phyloP scores from a whole-genome alignment of 2,113 vertebrate species.

The Poecile atricapillus region DNA sequence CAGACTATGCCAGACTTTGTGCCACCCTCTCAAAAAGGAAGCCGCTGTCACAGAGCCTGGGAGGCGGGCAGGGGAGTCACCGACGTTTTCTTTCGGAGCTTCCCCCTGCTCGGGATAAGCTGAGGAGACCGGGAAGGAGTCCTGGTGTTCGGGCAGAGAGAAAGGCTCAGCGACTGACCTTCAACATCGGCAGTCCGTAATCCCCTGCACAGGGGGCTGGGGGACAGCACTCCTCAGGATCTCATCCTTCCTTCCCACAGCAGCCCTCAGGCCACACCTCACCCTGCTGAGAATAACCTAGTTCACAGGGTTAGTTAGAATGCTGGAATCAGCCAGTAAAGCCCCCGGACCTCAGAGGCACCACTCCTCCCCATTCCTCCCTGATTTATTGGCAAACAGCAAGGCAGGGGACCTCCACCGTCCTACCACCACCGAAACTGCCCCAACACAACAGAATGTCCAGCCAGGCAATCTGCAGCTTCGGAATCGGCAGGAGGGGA shows the following conservation, averaged over 20 bases:
- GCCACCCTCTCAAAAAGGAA: constrained; percentile 38
- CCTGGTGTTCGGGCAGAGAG: rapidly evolving
- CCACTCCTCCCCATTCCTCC: not conserved
- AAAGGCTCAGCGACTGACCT: not conserved
- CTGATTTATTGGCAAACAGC: not conserved
- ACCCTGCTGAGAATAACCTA: not conserved
- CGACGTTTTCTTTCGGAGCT: not conserved
- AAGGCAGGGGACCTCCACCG: not conserved
- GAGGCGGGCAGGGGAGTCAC: not conserved
- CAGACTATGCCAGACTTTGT: constrained; percentile 17
- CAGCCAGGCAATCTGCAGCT: not conserved
- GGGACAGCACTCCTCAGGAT: not conserved
- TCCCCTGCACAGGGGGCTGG: not conserved
- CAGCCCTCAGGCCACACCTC: constrained; percentile 8
- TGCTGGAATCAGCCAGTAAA: not conserved
- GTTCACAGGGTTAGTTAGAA: not conserved
- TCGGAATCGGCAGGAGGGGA: not conserved
- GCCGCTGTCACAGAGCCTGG: not conserved
- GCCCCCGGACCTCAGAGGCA: not conserved
- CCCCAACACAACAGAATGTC: not conserved
- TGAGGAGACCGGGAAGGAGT: not conserved
- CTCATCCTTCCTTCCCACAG: constrained; percentile 18
- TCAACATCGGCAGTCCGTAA: not conserved
- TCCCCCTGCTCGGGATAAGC: not conserved
- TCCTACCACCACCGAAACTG: not conserved